Base-by-base conservation (phyloP, 2,888 invertebrate species). In the Pasiphila rectangulata region DNA sequence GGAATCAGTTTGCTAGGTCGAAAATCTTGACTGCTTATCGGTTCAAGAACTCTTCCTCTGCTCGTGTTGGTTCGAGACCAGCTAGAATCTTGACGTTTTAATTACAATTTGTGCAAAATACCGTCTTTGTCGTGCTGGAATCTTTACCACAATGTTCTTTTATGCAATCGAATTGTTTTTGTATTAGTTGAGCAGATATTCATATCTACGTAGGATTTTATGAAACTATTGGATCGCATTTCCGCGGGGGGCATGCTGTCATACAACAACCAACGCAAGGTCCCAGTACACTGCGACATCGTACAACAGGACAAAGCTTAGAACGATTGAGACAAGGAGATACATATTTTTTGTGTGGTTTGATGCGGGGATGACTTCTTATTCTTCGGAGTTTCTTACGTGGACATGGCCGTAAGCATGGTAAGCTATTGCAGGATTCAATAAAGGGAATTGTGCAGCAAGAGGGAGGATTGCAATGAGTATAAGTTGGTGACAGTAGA, bases 321-420 rank as follows among this genome's bases (percentile, higher is more conserved):
- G 75, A 57, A 5, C 79, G 73, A 50, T 86, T 87, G 19, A 45
- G 52, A 55, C 86, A 86, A n/a, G 86, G 85, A 6, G 87, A 87
- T 46, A 63, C 65, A 16, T 65, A 66, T 48, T 75, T 79, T 17
- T 61, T 69, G 51, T 79, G 79, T 5, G 72, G 20, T 59, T 57
- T 76, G 9, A 83, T 77, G 57, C 69, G 75, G 1, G 80, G 81
- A 43, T 75, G 78, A 39, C 82, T 79, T 36, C 72, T 67, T 34
- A 54, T 45, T 56, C 56, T 77, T 35, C 79, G 75, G 15, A 67
- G 56, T 25, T 65, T 71, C 24, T 56, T 77, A 7, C 75, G 73
- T 1, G 78, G 76, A 49, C 86, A 85, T 2, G 72, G 78, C 7
- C 75, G 68, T 21, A 81, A 37, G 38, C 85, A 84, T 4, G 80